Percentiles rank a stretch among this genome's conserved stretches.
phyloP scores from a whole-genome alignment of 2,888 invertebrate genomes.

The Orthosia gothica region DNA sequence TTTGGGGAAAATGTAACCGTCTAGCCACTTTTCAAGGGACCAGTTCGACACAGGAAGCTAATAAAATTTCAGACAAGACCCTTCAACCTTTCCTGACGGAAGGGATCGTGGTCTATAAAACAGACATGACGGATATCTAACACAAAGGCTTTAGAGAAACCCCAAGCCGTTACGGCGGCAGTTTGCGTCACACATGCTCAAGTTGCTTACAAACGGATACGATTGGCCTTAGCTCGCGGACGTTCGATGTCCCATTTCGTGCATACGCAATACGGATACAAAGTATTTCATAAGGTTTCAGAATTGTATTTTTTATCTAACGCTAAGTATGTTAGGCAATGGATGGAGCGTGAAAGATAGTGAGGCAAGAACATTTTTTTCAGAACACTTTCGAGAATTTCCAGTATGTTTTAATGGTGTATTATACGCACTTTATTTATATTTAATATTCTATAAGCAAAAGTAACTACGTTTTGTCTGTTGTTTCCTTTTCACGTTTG shows the following conservation, averaged over 20 bases:
- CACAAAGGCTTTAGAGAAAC: conserved; percentile 36
- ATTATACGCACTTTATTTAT: background rate
- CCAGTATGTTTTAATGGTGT: background rate
- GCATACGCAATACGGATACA: conserved; percentile 48
- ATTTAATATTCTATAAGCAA: too few species aligned
- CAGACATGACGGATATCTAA: conserved; percentile 37
- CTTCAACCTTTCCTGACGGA: conserved; percentile 37
- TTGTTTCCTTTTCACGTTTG: too few species aligned
- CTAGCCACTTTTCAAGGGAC: conserved; percentile 4
- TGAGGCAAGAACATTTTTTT: background rate
- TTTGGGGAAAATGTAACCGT: background rate
- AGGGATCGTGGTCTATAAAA: conserved; percentile 44
- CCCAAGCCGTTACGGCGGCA: conserved; percentile 24
- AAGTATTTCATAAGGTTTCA: conserved; percentile 24
- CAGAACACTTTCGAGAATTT: background rate
- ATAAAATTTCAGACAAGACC: conserved; percentile 32
- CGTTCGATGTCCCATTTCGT: conserved; percentile 50
- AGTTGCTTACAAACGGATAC: conserved; percentile 64
- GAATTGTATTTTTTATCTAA: conserved; percentile 14
- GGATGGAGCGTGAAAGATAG: conserved; percentile 4
- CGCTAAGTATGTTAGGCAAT: conserved; percentile 1
- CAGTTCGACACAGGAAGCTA: conserved; percentile 15
- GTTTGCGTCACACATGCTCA: conserved; percentile 56
- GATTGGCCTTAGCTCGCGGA: conserved; percentile 61
- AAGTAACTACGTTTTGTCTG: too few species aligned